Conservation (phyloP, 2,113 vertebrate species). For the Pungitius pungitius region DNA sequence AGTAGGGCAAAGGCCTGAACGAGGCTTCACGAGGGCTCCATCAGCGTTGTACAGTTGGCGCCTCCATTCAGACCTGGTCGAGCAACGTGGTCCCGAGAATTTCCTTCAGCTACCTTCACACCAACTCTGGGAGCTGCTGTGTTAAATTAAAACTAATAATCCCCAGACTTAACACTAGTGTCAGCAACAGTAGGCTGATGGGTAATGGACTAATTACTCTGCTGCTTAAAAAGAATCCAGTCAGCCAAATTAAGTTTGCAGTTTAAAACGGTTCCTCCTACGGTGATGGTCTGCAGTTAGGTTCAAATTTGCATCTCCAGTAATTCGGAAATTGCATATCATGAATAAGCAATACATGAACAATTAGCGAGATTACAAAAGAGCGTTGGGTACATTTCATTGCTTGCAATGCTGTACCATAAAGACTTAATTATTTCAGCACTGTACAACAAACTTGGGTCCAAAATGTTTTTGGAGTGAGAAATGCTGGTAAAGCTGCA, state of each 20-base stretch:
- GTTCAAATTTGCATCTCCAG: not conserved
- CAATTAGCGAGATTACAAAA: not conserved
- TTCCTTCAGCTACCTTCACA: conserved; percentile 24
- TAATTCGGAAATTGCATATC: not conserved
- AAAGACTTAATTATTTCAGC: not conserved
- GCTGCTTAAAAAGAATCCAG: conserved; percentile 15
- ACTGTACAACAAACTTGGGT: not conserved
- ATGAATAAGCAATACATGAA: not conserved
- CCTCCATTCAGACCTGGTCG: conserved; percentile 23
- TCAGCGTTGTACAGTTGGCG: conserved; percentile 42
- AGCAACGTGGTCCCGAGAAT: conserved; percentile 19
- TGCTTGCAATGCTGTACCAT: not conserved
- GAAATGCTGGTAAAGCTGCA: conserved; percentile 2
- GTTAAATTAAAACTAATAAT: conserved; percentile 34
- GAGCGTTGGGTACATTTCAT: not conserved
- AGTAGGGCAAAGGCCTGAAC: conserved; percentile 50
- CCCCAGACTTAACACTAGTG: conserved; percentile 22
- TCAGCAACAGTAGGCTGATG: conserved; percentile 20
- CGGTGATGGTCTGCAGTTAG: not conserved
- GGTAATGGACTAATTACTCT: conserved; percentile 10
- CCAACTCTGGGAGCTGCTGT: not conserved
- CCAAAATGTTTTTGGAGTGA: not conserved
- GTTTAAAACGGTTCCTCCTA: not conserved
- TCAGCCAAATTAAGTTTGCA: conserved; percentile 2
- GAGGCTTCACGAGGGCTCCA: conserved; percentile 36